Evolutionary conservation across 2,797 vertebrate genomes (phyloP).

Genomic region (Pseudocheirus occidentalis): DNA sequence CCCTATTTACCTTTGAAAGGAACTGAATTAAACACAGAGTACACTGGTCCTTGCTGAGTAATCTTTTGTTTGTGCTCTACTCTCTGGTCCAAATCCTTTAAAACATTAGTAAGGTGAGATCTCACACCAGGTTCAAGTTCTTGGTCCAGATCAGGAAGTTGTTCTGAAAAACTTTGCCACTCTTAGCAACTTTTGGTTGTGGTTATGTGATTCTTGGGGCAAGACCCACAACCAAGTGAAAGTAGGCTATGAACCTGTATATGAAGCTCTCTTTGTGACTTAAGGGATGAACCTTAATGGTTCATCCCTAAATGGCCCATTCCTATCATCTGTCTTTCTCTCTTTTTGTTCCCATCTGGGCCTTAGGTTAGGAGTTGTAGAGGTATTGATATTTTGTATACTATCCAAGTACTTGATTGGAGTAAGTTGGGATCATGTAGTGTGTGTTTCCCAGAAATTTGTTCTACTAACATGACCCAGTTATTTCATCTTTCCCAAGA

Average conservation of each 20-base stretch:
- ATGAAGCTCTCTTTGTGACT: slow-evolving; percentile 5
- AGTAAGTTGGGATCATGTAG: background rate
- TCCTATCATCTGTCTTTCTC: background rate
- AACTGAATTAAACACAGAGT: background rate
- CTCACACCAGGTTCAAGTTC: background rate
- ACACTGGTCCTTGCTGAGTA: slow-evolving; percentile 3
- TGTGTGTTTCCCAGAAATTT: background rate
- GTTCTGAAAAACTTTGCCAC: slow-evolving; percentile 24
- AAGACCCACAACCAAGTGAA: slow-evolving; percentile 22
- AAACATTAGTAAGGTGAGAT: background rate
- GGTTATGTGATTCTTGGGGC: background rate
- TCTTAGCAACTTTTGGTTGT: slow-evolving; percentile 30
- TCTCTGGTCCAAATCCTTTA: slow-evolving; percentile 13
- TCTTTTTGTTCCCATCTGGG: slow-evolving; percentile 16
- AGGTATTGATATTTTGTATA: background rate
- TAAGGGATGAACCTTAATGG: background rate
- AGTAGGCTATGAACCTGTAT: background rate
- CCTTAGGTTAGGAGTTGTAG: slow-evolving; percentile 20
- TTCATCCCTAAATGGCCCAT: no score
- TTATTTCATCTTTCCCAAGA: slow-evolving; percentile 16
- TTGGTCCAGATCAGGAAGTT: slow-evolving; percentile 17
- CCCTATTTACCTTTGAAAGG: background rate
- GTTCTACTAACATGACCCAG: background rate
- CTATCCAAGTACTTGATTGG: background rate
- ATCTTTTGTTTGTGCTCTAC: background rate